phyloP scores from a whole-genome alignment of 2,888 invertebrate genomes.

The Dione juno region DNA sequence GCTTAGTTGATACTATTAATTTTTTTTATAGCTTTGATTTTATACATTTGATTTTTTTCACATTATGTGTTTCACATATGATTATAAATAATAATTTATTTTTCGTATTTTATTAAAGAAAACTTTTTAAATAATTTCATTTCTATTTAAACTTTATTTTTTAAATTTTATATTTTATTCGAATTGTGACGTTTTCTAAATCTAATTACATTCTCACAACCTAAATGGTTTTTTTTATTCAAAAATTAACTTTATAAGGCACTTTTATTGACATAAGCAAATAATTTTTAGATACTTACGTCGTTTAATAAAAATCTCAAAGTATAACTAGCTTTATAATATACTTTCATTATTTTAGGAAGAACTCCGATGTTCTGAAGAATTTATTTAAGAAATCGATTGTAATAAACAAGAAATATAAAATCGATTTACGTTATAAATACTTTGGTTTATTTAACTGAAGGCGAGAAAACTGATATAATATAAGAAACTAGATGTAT shows the following conservation, averaged over 20 bases:
- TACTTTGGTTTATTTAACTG: neutral
- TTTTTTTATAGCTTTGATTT: neutral
- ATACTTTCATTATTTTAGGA: conserved; percentile 33
- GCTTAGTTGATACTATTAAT: neutral
- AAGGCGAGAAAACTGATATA: neutral
- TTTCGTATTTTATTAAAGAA: neutral
- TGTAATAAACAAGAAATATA: neutral
- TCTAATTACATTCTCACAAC: conserved; percentile 62
- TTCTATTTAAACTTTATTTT: neutral
- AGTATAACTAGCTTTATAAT: conserved; percentile 37
- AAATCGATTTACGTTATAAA: neutral
- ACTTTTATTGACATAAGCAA: conserved; percentile 40
- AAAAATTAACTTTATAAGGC: conserved; percentile 46
- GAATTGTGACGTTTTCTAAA: conserved; percentile 53
- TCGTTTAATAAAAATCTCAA: conserved; percentile 39
- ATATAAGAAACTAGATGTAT: neutral
- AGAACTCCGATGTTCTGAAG: conserved; percentile 1
- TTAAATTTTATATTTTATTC: conserved; percentile 26
- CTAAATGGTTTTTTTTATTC: conserved; percentile 49
- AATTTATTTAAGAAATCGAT: neutral
- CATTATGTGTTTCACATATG: neutral
- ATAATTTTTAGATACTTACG: conserved; percentile 43
- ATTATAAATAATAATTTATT: neutral
- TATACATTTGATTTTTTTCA: neutral
- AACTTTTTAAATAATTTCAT: neutral